Conservation (phyloP, 2,888 invertebrate species). For the Phaedon cochleariae region DNA sequence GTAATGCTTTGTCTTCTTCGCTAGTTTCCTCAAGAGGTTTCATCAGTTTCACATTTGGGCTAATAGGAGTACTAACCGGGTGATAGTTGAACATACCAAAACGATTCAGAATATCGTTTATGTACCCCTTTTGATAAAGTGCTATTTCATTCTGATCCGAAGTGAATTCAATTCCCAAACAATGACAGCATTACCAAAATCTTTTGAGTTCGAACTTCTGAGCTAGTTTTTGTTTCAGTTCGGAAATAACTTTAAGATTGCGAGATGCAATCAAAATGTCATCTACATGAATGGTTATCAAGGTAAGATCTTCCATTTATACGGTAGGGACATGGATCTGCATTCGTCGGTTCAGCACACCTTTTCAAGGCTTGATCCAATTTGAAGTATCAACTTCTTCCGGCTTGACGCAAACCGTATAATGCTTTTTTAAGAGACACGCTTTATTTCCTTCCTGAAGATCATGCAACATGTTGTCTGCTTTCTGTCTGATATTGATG, state of each 20-base stretch:
- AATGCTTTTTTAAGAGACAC: slow-evolving; percentile 9
- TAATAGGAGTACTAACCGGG: slow-evolving; percentile 41
- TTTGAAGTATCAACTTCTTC: slow-evolving; percentile 16
- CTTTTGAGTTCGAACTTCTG: slow-evolving; percentile 41
- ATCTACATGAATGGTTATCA: slow-evolving; percentile 45
- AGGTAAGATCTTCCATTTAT: slow-evolving; percentile 17
- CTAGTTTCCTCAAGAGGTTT: not conserved
- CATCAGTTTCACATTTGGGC: slow-evolving; percentile 7
- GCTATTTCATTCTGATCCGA: slow-evolving; percentile 23
- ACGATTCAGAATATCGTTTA: slow-evolving; percentile 41
- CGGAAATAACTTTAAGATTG: slow-evolving; percentile 22
- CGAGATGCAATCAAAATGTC: slow-evolving; percentile 42
- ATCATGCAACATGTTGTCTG: not conserved
- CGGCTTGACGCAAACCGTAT: slow-evolving; percentile 12
- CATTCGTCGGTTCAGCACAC: slow-evolving; percentile 7
- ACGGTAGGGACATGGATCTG: slow-evolving; percentile 38
- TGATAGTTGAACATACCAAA: slow-evolving; percentile 48
- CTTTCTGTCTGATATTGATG: not conserved
- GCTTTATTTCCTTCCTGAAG: not conserved
- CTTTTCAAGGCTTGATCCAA: not conserved
- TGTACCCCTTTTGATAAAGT: slow-evolving; percentile 41
- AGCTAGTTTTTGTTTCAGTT: slow-evolving; percentile 26
- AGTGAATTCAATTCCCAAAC: slow-evolving; percentile 44
- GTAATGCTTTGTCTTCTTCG: too few species aligned
- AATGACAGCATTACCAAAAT: slow-evolving; percentile 37